Base-by-base conservation (phyloP, 2,113 vertebrate genomes). In the Pelusios castaneus region DNA sequence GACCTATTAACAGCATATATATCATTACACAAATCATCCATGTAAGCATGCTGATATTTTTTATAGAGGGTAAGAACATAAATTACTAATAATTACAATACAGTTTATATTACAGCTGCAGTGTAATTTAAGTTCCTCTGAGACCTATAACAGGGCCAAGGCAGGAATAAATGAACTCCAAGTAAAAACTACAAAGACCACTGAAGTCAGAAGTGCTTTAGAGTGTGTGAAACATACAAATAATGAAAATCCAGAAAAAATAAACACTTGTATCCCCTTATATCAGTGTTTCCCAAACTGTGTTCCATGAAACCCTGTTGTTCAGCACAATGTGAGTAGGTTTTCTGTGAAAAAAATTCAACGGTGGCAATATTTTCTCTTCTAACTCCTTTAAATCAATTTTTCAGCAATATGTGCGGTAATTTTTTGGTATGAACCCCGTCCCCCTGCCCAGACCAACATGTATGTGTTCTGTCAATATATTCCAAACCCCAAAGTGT, bases 21-120 rank as follows among this genome's bases (percentile, higher is more conserved):
- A 90, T 96, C 86, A 94, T 95, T 91, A 85, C 93, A 94, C 86
- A 96, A 97, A 95, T 96, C 92, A 94, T 94, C 95, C 88, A 54
- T 85, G 86, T 89, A 92, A 7, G 91, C 76, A 88, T 87, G 94
- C 73, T 94, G 95, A 94, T 90, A 22, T 63, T 63, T 95, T 97
- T 97, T 94, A 95, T 90, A 45, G 22, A 63, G 75, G 86, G 67
- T 5, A 80, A 84, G 89, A 89, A 93, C 94, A 80, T 78, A 77
- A 91, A 84, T 82, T 94, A 54, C 89, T 84, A 82, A 92, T 91
- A 87, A 90, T 91, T 90, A 73, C 88, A 87, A 80, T 76, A 47
- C 91, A 91, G 79, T 47, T n/a, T 70, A 70, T 93, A 91, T 81
- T 70, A 75, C 63, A 92, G 91, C 89, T 92, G 93, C 82, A 82